Base-by-base conservation (phyloP, 2,113 vertebrate genomes). In the Fregetta grallaria region DNA sequence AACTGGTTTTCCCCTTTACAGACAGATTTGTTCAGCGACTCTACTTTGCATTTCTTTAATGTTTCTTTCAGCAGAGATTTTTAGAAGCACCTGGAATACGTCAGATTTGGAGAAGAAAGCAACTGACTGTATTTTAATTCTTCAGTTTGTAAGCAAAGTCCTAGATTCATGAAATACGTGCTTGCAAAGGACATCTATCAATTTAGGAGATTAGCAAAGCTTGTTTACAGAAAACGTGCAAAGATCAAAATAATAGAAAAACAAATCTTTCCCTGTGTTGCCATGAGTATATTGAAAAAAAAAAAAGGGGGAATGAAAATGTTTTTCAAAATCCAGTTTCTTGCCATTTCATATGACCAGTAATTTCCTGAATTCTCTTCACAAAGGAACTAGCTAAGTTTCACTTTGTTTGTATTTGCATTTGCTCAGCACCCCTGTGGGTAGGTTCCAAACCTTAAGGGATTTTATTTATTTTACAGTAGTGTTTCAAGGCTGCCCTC, bases 11-110 rank as follows among this genome's bases (percentile, higher is more conserved):
- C 94, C 94, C 92, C 94, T 94, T 90, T 94, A 49, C 77, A 44
- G 72, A 61, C 2, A 47, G 86, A 65, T 73, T 58, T 79, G 74
- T 58, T 92, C 81, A 47, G 90, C 2, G 5, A 42, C 77, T 85
- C 90, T 79, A 16, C 75, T 97, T 86, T 93, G 90, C 93, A 90
- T 82, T 42, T 86, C 90, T 97, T 96, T 97, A 32, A 92, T 90
- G 88, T 94, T 79, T 29, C 85, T 66, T 93, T 65, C 77, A 91
- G 74, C 40, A 61, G 45, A 78, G 87, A 63, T 61, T 92, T 93
- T 90, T 34, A 90, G 90, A 94, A 85, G 90, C 84, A 94, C 96
- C 90, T 92, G 96, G 85, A 90, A 95, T 7, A 67, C 2, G 3
- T 94, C 85, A 93, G 96, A 76, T 45, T 92, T n/a, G 66, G 71